A percentile compares a stretch with the other conserved stretches of the same genome.
Conservation (phyloP, 2,113 vertebrate genomes). For the Solea solea region DNA sequence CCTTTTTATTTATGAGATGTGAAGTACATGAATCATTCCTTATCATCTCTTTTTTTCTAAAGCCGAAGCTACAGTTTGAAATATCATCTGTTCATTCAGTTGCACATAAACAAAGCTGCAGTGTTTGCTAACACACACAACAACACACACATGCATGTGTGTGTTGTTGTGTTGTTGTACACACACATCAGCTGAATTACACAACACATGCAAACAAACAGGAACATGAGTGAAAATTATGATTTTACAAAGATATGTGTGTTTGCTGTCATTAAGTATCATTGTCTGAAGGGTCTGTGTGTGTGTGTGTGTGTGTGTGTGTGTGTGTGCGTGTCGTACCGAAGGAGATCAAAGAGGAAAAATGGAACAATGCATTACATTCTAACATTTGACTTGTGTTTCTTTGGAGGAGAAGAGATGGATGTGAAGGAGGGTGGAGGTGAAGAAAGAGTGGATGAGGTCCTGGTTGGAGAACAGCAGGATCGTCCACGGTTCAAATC, state of each 20-base stretch:
- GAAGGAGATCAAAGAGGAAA: slow-evolving; percentile 15
- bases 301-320: background rate
- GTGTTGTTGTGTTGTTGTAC: slow-evolving; percentile 10
- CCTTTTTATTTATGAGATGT: background rate
- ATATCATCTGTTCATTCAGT: slow-evolving; percentile 36
- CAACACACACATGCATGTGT: slow-evolving; percentile 5
- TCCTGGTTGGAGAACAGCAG: slow-evolving; percentile 16
- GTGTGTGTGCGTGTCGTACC: background rate
- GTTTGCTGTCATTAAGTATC: slow-evolving; percentile 23
- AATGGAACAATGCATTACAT: slow-evolving; percentile 1
- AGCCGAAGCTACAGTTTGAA: slow-evolving; percentile 3
- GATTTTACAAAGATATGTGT: background rate
- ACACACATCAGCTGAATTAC: slow-evolving; percentile 7
- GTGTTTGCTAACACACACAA: slow-evolving; percentile 38
- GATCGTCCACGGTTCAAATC: slow-evolving; percentile 7
- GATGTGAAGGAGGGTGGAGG: background rate
- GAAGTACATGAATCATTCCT: background rate
- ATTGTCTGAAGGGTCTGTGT: slow-evolving; percentile 36
- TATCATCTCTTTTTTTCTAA: background rate
- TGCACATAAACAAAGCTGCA: slow-evolving; percentile 19
- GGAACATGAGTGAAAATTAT: too few relatives aligned
- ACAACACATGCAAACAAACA: too few relatives aligned
- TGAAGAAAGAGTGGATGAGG: slow-evolving; percentile 23
- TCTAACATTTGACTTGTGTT: background rate
- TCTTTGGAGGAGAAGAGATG: slow-evolving; percentile 2